phyloP scores from a whole-genome alignment of 30 jellyfish, hydroid and myxozoan genomes.

The Turritopsis rubra region DNA sequence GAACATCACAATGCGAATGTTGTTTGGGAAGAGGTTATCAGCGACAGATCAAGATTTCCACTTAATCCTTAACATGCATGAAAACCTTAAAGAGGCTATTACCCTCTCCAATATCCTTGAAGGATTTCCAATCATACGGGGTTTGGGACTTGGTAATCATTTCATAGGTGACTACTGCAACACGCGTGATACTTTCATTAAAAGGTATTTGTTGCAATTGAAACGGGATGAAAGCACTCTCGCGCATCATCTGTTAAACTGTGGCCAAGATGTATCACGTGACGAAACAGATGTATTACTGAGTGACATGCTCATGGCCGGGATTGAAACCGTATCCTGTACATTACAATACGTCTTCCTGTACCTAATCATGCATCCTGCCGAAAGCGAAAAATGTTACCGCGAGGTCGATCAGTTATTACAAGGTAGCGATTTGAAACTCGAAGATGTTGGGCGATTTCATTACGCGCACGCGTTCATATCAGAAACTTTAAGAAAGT shows the following conservation, averaged over 20 bases:
- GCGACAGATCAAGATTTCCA: neutral
- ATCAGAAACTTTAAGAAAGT: conserved; percentile 1
- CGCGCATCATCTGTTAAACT: neutral
- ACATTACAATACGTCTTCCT: neutral
- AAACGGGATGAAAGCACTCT: neutral
- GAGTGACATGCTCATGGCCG: conserved; percentile 10
- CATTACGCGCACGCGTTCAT: conserved; percentile 1
- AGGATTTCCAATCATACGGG: conserved; percentile 10
- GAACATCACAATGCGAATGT: neutral
- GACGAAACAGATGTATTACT: neutral
- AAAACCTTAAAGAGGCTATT: neutral
- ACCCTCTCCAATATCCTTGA: neutral
- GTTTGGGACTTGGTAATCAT: neutral
- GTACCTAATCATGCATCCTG: neutral
- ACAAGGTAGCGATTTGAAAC: neutral
- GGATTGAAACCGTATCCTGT: conserved; percentile 7
- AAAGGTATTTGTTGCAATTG: too few species aligned
- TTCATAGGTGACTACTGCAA: neutral
- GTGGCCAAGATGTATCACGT: neutral
- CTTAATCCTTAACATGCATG: conserved; percentile 1
- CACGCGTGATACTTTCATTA: neutral
- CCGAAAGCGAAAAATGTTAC: neutral
- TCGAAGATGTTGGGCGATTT: neutral
- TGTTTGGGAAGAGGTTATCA: neutral
- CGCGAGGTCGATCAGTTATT: neutral